Base-by-base conservation (phyloP, 2,888 invertebrate genomes). In the Cheilosia vernalis region DNA sequence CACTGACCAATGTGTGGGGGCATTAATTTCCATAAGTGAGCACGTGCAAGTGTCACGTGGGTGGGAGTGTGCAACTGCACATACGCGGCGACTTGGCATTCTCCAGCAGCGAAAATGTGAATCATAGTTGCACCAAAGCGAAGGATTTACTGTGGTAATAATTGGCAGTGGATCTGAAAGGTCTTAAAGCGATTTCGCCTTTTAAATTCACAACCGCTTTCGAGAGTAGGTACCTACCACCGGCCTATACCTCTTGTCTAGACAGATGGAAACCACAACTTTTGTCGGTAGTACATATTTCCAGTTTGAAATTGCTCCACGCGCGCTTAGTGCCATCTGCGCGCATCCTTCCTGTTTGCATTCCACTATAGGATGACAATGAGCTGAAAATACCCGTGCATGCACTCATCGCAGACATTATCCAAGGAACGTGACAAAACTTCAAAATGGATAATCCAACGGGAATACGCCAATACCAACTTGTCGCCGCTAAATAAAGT, bases 291-390 rank as follows among this genome's bases (percentile, higher is more conserved):
- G 19, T 24, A 42, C 66, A 19, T 17, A 37, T 21, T 40, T 15
- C 13, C 15, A 19, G 19, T 58, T 64, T 40, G 13, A 64, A 69
- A 70, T 77, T 55, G 58, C 37, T 30, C 53, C 69, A 69, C 58
- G 49, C 74, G 76, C 56, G 80, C 64, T 79, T 85, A 80, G 74
- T 79, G 60, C 60, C 84, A 85, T 85, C 64, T 70, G 84, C 70
- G 84, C 76, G 79, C 79, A 85, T 85, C 84, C 80, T 84, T 85
- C 84, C 84, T 85, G 84, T 85, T 85, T 80, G 84, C 80, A 80
- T 85, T 80, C 80, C 66, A 80, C 66, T 33, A 80, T 33, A 80
- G 61, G 80, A 85, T 79, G 80, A 80, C 84, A 85, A 85, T 85
- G 84, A 85, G 66, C 76, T 85, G 64, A 79, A 79, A 84, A 84